Conservation (phyloP, 2,113 vertebrate genomes). For the Platycercus adscitus region DNA sequence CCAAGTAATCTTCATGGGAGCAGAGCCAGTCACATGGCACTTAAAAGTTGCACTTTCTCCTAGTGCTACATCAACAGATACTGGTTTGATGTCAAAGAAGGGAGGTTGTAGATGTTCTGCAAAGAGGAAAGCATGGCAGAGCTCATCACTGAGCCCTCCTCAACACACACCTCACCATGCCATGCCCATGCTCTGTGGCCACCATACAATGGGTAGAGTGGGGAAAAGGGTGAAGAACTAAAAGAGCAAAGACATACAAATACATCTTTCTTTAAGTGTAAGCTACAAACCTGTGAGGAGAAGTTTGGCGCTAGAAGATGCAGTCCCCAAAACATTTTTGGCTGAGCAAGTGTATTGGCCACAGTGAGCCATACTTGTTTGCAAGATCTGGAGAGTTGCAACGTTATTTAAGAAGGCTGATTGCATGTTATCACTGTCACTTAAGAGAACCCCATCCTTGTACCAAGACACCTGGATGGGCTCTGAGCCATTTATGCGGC, state of each 20-base stretch:
- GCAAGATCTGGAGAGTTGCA: conserved; percentile 86
- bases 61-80: conserved; percentile 84
- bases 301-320: conserved; percentile 93
- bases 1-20: conserved; percentile 94
- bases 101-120: conserved; percentile 91
- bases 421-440: conserved; percentile 78
- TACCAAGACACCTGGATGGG: conserved; percentile 94
- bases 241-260: not conserved
- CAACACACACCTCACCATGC: not conserved
- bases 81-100: conserved; percentile 90
- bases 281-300: conserved; percentile 88
- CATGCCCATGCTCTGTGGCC: not conserved
- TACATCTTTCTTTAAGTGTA: not conserved
- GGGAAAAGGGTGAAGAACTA: not conserved
- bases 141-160: not conserved
- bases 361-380: conserved; percentile 82
- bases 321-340: conserved; percentile 90
- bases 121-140: conserved; percentile 63
- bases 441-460: conserved; percentile 87
- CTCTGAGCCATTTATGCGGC: conserved; percentile 91
- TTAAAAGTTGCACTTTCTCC: conserved; percentile 90
- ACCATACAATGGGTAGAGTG: not conserved
- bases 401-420: conserved; percentile 89
- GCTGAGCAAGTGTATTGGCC: conserved; percentile 93
- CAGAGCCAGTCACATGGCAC: conserved; percentile 91